Base-by-base conservation (phyloP, 1,140 invertebrate genomes). In the Drosophila neocordata region DNA sequence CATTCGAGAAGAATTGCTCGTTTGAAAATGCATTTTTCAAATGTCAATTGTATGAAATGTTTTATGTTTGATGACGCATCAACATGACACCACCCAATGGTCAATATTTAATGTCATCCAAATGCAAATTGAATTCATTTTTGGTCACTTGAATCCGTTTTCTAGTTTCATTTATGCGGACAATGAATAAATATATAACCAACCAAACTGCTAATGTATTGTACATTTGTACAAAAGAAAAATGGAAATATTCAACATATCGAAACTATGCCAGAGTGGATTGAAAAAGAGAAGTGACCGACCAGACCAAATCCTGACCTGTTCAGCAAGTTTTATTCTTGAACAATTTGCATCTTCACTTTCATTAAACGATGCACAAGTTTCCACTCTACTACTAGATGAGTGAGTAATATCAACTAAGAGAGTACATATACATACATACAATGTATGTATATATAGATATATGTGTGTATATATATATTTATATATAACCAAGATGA, bases 261-360 rank as follows among this genome's bases (percentile, higher is more conserved):
- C 1, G 9, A 22, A 53, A 53, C 53, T 48, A 48, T 48, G 41
- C 41, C 41, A 48, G 2, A 11, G 41, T 11, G 7, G 41, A 15
- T 15, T n/a, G 13, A 44, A 15, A 41, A 41, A 18, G 41, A 44
- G 13, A 44, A 44, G 13, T 55, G 52, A 3, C 13, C 22, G 4
- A 4, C 22, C 7, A 22, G 27, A 31, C 4, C 27, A 13, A 56
- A n/a, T 56, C 53, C 22, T 24, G 69, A 82, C 66, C 65, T 68
- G 79, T 75, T 78, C 44, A 44, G 61, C 66, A 51, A 84, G 76
- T 78, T 75, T 31, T 31, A 31, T 31, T 64, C 4, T 52, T 15
- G 7, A 68, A 58, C 57, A 75, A 69, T 75, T 78, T 83, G 79
- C 71, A 70, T 83, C 75, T 83, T 83, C 79, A 83, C 79, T 83